phyloP scores from a whole-genome alignment of 1,140 invertebrate species.

The Drosophila miranda region DNA sequence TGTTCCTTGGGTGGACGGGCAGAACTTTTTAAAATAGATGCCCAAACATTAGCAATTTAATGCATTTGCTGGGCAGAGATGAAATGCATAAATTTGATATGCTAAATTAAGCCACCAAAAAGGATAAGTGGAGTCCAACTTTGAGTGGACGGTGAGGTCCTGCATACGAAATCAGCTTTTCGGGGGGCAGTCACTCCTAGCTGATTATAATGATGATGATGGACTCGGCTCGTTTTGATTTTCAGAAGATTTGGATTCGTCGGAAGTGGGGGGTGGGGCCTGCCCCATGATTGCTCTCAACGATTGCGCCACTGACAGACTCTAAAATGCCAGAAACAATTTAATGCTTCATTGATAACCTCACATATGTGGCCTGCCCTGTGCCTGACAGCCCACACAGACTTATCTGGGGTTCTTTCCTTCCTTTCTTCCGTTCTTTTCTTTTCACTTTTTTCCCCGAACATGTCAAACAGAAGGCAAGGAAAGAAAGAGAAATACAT shows the following conservation, averaged over 20 bases:
- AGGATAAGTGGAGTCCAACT: constrained; percentile 30
- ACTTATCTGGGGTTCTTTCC: constrained; percentile 34
- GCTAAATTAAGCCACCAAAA: constrained; percentile 42
- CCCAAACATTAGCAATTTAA: constrained; percentile 54
- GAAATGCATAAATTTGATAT: constrained; percentile 66
- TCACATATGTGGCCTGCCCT: constrained; percentile 52
- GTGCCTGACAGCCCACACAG: constrained; percentile 30
- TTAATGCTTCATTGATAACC: constrained; percentile 79
- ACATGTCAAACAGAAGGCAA: constrained; percentile 31
- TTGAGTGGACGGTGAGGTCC: constrained; percentile 27
- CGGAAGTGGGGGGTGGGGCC: neutral
- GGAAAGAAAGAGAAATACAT: constrained; percentile 40
- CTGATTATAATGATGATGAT: constrained; percentile 42
- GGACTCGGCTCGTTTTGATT: constrained; percentile 27
- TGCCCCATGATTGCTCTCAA: constrained; percentile 18
- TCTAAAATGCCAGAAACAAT: constrained; percentile 75
- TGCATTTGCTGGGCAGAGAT: constrained; percentile 35
- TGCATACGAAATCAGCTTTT: constrained; percentile 64
- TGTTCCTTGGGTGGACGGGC: too few species aligned
- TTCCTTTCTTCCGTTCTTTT: constrained; percentile 12
- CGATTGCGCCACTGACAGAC: constrained; percentile 26
- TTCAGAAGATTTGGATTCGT: constrained; percentile 25
- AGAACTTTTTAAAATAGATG: constrained; percentile 16
- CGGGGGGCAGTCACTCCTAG: neutral
- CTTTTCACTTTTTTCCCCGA: neutral